Conservation (phyloP, 2,113 vertebrate genomes). For the Chauna torquata region DNA sequence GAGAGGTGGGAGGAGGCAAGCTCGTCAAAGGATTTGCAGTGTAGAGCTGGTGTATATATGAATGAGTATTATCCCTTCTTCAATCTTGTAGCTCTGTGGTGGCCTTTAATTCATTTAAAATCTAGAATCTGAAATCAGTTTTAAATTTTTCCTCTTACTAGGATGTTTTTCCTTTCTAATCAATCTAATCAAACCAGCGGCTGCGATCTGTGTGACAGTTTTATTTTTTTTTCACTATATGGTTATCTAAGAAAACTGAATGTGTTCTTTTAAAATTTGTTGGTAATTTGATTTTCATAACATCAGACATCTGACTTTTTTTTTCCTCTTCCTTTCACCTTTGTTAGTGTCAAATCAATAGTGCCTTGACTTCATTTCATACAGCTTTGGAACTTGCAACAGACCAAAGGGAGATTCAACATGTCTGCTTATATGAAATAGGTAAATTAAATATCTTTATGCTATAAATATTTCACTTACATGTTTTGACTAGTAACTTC, state of each 20-base stretch:
- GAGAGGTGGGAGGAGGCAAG: background rate
- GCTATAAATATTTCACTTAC: background rate
- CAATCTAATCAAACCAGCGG: background rate
- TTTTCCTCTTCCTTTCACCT: background rate
- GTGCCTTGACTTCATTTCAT: slow-evolving; percentile 96
- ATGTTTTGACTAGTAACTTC: background rate
- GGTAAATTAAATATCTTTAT: slow-evolving; percentile 75
- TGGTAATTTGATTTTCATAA: background rate
- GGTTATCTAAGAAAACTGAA: background rate
- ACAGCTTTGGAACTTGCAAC: slow-evolving; percentile 94
- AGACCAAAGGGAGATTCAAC: slow-evolving; percentile 98
- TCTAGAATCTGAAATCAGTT: background rate
- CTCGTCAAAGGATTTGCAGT: background rate
- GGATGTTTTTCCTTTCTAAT: background rate
- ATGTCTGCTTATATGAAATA: slow-evolving; percentile 98
- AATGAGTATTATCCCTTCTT: background rate
- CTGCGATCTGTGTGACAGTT: background rate
- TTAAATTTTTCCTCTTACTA: background rate
- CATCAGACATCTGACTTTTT: background rate
- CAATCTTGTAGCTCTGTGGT: background rate
- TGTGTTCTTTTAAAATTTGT: background rate
- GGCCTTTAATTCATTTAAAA: background rate
- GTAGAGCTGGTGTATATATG: background rate
- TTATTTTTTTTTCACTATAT: background rate
- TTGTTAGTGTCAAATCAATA: slow-evolving; percentile 95